These are phyloP conservation scores for Onthophagus taurus DNA, from an alignment of 1,140 invertebrate genomes.

Conservation along the genomic window DNA sequence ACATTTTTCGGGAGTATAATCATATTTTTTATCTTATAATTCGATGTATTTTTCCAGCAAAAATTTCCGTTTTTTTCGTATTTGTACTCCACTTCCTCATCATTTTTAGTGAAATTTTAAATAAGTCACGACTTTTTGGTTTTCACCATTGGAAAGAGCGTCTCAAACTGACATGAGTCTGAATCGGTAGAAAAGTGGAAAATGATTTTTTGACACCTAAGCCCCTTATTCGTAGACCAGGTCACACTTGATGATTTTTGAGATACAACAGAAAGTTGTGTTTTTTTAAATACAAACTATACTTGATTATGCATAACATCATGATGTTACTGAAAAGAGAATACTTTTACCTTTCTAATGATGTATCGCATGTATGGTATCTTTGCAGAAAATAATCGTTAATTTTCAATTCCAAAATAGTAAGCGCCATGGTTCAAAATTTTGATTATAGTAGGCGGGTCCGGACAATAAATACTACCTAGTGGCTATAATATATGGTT, in stretches of 20 bases:
- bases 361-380: too few species aligned
- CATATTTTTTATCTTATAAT: background rate
- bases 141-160: background rate
- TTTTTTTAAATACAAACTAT: too few species aligned
- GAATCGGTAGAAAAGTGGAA: background rate
- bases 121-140: slow-evolving; percentile 1
- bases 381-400: too few species aligned
- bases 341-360: too few species aligned
- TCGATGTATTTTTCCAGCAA: background rate
- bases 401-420: too few species aligned
- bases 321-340: too few species aligned
- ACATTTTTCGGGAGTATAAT: background rate
- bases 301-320: too few species aligned
- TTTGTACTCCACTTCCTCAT: background rate
- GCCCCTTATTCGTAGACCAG: background rate
- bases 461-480: too few species aligned
- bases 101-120: background rate
- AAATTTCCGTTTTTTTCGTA: slow-evolving; percentile 1
- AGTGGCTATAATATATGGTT: too few species aligned
- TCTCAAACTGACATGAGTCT: background rate
- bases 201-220: background rate
- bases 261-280: too few species aligned
- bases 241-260: background rate
- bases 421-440: too few species aligned
- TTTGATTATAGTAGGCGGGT: too few species aligned